These are phyloP conservation scores for Choristoneura fumiferana DNA, from an alignment of 1,140 invertebrate species.

Conservation along the genomic window DNA sequence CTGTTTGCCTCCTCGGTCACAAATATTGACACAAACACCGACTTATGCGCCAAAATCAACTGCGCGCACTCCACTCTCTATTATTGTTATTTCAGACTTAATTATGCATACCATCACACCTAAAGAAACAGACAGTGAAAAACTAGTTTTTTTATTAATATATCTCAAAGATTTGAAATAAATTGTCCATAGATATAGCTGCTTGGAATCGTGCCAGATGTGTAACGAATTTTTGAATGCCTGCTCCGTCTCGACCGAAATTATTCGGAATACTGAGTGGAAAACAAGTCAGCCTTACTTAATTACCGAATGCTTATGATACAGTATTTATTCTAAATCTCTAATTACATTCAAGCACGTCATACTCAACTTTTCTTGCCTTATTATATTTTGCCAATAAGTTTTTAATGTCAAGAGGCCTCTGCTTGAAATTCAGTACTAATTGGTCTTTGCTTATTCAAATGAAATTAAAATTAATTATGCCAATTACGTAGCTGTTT, in stretches of 20 bases:
- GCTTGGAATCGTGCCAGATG: background rate
- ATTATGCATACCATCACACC: background rate
- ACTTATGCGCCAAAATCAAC: constrained; percentile 35
- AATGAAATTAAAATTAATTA: constrained; percentile 17
- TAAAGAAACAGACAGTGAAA: no score
- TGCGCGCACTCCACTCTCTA: constrained; percentile 15
- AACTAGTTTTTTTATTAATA: no score
- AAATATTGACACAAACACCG: constrained; percentile 47
- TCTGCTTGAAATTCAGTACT: constrained; percentile 9
- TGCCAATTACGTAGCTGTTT: constrained; percentile 1
- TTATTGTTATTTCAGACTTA: background rate
- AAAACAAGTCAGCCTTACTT: background rate
- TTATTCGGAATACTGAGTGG: background rate
- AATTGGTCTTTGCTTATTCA: constrained; percentile 18
- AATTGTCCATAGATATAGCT: no score
- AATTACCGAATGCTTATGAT: no score
- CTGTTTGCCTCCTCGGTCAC: constrained; percentile 37
- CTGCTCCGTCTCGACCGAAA: background rate
- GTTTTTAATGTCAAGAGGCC: background rate
- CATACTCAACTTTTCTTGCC: background rate
- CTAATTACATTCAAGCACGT: no score
- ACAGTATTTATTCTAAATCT: no score
- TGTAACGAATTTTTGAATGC: constrained; percentile 6
- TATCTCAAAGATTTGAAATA: no score
- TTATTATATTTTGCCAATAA: background rate